Conservation (phyloP, 1,140 invertebrate species). For the Aricia agestis region DNA sequence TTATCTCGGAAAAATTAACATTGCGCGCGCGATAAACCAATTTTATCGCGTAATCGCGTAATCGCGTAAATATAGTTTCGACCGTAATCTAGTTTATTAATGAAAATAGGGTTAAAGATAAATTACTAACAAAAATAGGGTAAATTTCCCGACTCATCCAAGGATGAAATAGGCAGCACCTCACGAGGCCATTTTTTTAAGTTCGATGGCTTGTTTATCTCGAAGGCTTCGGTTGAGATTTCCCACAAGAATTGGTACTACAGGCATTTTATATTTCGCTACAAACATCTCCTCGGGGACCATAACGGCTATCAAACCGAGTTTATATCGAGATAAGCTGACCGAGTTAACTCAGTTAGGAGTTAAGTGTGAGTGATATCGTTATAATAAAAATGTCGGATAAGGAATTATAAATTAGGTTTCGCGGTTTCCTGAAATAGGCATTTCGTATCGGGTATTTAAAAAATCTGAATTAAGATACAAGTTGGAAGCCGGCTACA, state of each 20-base stretch:
- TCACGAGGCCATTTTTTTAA: neutral
- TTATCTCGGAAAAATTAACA: no score
- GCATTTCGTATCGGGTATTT: no score
- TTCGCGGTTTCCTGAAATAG: no score
- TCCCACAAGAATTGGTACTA: neutral
- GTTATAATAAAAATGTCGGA: neutral
- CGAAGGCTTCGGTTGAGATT: neutral
- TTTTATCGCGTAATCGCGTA: no score
- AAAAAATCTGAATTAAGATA: no score
- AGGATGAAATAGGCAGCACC: neutral
- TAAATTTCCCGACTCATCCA: neutral
- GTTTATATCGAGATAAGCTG: neutral
- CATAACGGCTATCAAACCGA: neutral
- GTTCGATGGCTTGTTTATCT: neutral
- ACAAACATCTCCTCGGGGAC: neutral
- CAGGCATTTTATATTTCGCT: neutral
- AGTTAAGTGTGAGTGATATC: neutral
- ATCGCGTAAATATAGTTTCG: no score
- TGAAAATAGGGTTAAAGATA: neutral
- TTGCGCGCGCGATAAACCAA: no score
- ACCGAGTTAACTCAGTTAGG: neutral
- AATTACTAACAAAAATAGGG: neutral
- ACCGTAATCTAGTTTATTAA: no score
- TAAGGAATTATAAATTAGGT: no score
- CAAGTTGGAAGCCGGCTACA: no score